Evolutionary conservation across 2,888 invertebrate species (phyloP), one percentile per base, ranked within the genome.

Genomic region (Temnothorax ravouxi): DNA sequence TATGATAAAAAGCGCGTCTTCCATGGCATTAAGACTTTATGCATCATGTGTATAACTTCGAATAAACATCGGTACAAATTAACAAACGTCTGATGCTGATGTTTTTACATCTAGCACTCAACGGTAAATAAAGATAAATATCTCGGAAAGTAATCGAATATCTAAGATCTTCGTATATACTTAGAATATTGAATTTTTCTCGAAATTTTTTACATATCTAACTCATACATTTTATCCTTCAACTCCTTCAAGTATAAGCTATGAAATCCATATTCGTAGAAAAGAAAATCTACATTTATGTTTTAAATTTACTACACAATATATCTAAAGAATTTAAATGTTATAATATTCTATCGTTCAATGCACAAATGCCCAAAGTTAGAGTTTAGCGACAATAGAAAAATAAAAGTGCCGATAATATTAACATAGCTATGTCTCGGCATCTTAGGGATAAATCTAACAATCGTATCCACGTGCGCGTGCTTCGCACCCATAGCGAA

Each of bases 1-100:
- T 38, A 47, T 69, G 72, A 84, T 72, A 80, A 84, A 75, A 54
- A 59, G 74, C 72, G 72, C 66, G 44, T 74, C 52, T 47, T 79
- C 54, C 69, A 34, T 59, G 44, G 52, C 62, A 64, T 66, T 75
- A 75, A 34, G 54, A 82, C 82, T 82, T 82, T 74, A 62, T 34
- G 52, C 62, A 52, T 52, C 61, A 62, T 44, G 75, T 75, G 47
- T 54, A 76, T 67, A 83, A 82, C 67, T 67, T 76, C 47, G 50
- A 76, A 66, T 54, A 38, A 82, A 56, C 56, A 76, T 67, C 38
- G 13, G 59, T 56, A 34, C 34, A 18, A 54, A 47, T 25, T 56
- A 69, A 77, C n/a, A 9, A 79, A 79, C 44, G 52, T 21, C 21
- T 52, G 25, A 38, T 38, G 21, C 18, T 52, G 25, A 38, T 38